phyloP scores from a whole-genome alignment of 2,888 invertebrate species.

The Girardia tigrina region DNA sequence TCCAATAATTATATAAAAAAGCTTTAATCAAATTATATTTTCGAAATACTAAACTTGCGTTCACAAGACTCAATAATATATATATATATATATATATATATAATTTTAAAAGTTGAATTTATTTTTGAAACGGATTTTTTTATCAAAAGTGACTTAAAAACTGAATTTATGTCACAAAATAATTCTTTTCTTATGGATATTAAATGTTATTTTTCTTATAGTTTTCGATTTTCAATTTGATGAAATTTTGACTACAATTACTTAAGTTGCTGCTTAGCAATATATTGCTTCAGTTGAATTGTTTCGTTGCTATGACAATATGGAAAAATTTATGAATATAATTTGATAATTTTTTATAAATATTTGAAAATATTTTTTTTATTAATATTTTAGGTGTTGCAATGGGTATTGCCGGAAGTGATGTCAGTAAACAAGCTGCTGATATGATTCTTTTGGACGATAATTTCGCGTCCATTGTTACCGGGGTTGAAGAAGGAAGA shows the following conservation, averaged over 20 bases:
- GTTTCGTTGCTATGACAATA: background rate
- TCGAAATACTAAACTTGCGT: no score
- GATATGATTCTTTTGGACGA: constrained; percentile 98
- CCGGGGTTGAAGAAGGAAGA: constrained; percentile 61
- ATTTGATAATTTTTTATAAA: background rate
- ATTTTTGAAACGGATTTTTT: no score
- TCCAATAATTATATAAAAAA: no score
- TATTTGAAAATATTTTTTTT: background rate
- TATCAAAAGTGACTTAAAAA: no score
- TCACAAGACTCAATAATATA: no score
- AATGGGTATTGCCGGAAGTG: constrained; percentile 52
- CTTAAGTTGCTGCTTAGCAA: background rate
- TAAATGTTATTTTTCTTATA: background rate
- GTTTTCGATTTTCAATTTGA: background rate
- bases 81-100: no score
- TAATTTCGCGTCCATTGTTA: constrained; percentile 94
- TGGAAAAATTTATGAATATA: background rate
- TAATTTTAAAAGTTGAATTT: no score
- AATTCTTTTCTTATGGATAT: no score
- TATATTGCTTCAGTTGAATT: background rate
- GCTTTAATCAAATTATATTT: no score
- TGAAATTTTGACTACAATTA: background rate
- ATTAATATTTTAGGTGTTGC: constrained; percentile 48
- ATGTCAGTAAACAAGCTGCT: constrained; percentile 73
- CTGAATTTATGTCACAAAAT: no score